Conservation (phyloP, 2,888 invertebrate genomes). For the Barypeithes pellucidus region DNA sequence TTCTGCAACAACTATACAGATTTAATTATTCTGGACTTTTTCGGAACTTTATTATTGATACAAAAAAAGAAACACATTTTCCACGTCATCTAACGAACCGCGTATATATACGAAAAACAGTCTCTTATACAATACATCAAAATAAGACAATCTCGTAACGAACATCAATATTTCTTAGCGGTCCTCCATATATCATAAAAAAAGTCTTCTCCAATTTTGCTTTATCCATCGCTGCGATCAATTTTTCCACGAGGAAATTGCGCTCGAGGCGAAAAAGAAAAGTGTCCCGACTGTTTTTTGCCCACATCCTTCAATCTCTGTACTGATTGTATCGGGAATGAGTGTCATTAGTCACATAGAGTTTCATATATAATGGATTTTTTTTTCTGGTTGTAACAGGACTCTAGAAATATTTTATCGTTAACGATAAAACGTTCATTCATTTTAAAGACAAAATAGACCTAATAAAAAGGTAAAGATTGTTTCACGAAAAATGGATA, state of each 20-base stretch:
- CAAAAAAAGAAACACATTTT: too few relatives aligned
- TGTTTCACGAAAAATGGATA: too few relatives aligned
- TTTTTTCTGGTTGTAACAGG: neutral
- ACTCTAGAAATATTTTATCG: too few relatives aligned
- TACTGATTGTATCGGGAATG: constrained; percentile 31
- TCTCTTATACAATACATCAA: constrained; percentile 13
- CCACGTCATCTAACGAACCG: too few relatives aligned
- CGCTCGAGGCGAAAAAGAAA: neutral
- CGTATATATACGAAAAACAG: neutral
- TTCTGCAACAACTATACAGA: too few relatives aligned
- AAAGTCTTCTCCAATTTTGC: constrained; percentile 24
- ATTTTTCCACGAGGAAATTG: constrained; percentile 5
- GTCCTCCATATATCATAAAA: constrained; percentile 21
- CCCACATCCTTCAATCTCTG: constrained; percentile 13
- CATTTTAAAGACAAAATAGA: too few relatives aligned
- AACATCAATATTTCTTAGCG: constrained; percentile 16
- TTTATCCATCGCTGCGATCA: constrained; percentile 14
- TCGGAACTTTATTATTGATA: too few relatives aligned
- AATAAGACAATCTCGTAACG: constrained; percentile 21
- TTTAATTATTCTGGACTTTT: too few relatives aligned
- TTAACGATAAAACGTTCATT: too few relatives aligned
- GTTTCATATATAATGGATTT: neutral
- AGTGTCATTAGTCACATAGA: constrained; percentile 23
- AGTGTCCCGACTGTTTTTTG: neutral
- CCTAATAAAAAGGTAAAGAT: too few relatives aligned